Evolutionary conservation across 2,113 vertebrate species (phyloP).

Genomic region (Cheirogaleus medius): DNA sequence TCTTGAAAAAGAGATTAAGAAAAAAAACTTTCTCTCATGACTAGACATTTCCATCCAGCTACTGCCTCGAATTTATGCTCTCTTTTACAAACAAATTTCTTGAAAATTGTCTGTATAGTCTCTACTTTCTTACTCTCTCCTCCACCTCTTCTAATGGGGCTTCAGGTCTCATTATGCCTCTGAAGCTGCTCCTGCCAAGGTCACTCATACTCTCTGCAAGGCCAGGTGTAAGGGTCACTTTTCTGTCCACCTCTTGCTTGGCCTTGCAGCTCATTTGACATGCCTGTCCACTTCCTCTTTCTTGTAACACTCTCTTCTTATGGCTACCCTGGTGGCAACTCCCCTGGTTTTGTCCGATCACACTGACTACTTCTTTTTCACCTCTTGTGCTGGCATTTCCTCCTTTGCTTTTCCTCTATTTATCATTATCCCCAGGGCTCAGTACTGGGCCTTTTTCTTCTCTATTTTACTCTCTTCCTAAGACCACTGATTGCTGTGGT

Average conservation of each 20-base stretch:
- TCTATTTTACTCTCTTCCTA: neutral
- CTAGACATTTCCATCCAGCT: neutral
- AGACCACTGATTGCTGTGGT: neutral
- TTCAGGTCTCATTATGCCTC: neutral
- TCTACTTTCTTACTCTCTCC: neutral
- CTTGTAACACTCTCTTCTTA: neutral
- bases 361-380: neutral
- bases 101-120: rapidly evolving
- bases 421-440: neutral
- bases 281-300: neutral
- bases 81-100: neutral
- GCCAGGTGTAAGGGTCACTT: neutral
- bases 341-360: neutral
- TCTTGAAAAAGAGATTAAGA: neutral
- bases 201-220: neutral
- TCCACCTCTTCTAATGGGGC: neutral
- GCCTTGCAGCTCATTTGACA: neutral
- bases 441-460: neutral
- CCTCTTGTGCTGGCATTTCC: neutral
- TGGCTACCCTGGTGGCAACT: rapidly evolving
- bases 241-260: neutral
- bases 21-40: neutral
- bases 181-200: neutral
- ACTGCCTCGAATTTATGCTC: neutral
- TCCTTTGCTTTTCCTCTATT: neutral